These are phyloP conservation scores for Aphidoletes aphidimyza DNA, from an alignment of 2,888 invertebrate genomes.

Conservation along the genomic window DNA sequence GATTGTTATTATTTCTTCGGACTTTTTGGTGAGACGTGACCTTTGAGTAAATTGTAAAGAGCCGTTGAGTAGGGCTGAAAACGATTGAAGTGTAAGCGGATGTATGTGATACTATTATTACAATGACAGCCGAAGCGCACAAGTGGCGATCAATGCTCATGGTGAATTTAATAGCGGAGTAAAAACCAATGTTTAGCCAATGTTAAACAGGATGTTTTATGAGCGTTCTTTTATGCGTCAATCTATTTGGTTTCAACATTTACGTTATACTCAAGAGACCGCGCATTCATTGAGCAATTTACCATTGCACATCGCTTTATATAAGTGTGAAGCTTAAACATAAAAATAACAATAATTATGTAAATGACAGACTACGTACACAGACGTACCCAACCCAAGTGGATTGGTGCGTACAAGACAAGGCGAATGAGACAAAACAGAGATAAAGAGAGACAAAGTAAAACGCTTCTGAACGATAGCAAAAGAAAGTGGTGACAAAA, in stretches of 20 bases:
- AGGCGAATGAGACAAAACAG: neutral
- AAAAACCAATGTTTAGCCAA: neutral
- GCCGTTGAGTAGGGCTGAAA: neutral
- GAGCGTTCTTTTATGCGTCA: neutral
- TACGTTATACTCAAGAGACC: neutral
- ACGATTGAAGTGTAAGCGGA: slow-evolving; percentile 14
- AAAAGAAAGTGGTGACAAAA: neutral
- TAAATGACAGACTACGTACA: neutral
- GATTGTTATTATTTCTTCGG: too few relatives aligned
- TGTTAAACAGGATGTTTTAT: slow-evolving; percentile 13
- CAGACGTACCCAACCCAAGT: neutral
- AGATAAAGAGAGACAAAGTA: neutral
- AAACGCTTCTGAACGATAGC: too few relatives aligned
- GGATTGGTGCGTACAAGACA: neutral
- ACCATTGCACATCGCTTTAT: neutral
- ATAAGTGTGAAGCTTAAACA: neutral
- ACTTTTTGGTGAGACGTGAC: slow-evolving; percentile 1
- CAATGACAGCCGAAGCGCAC: too few relatives aligned
- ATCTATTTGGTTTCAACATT: too few relatives aligned
- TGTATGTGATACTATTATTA: slow-evolving; percentile 21
- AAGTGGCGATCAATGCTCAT: neutral
- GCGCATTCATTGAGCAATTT: slow-evolving; percentile 34
- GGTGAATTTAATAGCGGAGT: neutral
- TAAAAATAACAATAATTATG: slow-evolving; percentile 17
- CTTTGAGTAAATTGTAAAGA: neutral